Percentiles rank a stretch among this genome's conserved stretches.
Conservation (phyloP, 2,888 invertebrate genomes). For the Acleris sparsana region DNA sequence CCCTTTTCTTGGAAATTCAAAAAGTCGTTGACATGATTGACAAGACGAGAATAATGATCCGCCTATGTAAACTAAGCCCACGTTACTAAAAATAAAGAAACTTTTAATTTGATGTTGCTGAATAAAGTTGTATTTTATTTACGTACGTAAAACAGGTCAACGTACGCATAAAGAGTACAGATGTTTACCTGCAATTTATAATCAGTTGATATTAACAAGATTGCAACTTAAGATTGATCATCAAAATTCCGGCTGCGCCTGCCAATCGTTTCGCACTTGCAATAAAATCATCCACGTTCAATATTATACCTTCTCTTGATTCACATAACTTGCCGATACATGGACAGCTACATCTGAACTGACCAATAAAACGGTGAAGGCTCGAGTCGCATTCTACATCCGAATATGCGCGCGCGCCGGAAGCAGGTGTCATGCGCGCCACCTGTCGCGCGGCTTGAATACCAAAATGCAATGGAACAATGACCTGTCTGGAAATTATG, state of each 20-base stretch:
- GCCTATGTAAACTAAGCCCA: background rate
- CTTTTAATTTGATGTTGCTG: background rate
- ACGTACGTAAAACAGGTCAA: slow-evolving; percentile 10
- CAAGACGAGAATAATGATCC: slow-evolving; percentile 29
- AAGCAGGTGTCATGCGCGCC: slow-evolving; percentile 71
- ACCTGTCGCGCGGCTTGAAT: slow-evolving; percentile 69
- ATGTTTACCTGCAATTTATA: slow-evolving; percentile 17
- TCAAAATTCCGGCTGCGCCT: slow-evolving; percentile 3
- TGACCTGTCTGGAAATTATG: slow-evolving; percentile 57
- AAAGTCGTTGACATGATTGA: slow-evolving; percentile 28
- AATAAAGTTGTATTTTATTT: slow-evolving; percentile 2
- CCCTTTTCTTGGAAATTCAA: slow-evolving; percentile 27
- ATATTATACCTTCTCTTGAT: background rate
- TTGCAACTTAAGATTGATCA: slow-evolving; percentile 29
- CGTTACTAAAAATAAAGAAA: slow-evolving; percentile 8
- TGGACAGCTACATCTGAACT: slow-evolving; percentile 6
- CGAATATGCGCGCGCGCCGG: slow-evolving; percentile 62
- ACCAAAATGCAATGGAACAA: slow-evolving; percentile 62
- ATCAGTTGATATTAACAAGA: slow-evolving; percentile 26
- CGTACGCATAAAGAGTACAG: slow-evolving; percentile 22
- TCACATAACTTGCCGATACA: slow-evolving; percentile 3
- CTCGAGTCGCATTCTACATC: slow-evolving; percentile 45
- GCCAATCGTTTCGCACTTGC: slow-evolving; percentile 12
- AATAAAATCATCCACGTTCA: slow-evolving; percentile 10
- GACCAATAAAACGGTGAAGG: slow-evolving; percentile 12